Conservation (phyloP, 2,888 invertebrate species). For the Caenorhabditis japonica region DNA sequence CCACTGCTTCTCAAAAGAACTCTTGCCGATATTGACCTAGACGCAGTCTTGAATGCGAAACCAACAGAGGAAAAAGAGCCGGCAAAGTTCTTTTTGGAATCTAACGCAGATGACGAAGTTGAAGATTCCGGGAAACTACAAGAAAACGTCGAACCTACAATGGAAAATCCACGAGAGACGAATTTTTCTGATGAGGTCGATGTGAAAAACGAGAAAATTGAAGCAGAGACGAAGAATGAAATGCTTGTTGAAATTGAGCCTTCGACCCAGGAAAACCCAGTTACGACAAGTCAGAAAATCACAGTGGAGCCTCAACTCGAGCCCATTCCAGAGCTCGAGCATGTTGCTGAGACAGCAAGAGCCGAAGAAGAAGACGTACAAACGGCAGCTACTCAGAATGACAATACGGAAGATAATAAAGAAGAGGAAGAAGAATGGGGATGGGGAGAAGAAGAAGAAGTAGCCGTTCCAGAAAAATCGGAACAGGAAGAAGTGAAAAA, state of each 20-base stretch:
- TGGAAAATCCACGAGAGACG: neutral
- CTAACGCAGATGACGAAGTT: slow-evolving; percentile 5
- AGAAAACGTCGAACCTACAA: neutral
- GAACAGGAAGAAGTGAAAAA: neutral
- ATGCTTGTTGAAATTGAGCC: neutral
- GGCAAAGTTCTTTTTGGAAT: slow-evolving; percentile 32
- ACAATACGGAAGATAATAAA: neutral
- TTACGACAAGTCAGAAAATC: neutral
- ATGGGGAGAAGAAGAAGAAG: slow-evolving; percentile 27
- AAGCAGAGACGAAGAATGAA: neutral
- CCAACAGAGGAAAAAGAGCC: slow-evolving; percentile 1
- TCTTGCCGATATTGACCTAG: slow-evolving; percentile 58
- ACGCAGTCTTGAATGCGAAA: slow-evolving; percentile 38
- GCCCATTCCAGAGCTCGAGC: slow-evolving; percentile 9
- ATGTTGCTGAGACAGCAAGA: neutral
- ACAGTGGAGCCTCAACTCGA: slow-evolving; percentile 7
- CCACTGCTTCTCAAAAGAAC: slow-evolving; percentile 55
- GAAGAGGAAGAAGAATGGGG: slow-evolving; percentile 27
- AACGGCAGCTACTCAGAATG: slow-evolving; percentile 8
- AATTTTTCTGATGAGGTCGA: neutral
- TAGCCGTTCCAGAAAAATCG: neutral
- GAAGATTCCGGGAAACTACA: neutral
- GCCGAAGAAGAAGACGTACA: slow-evolving; percentile 10
- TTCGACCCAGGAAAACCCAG: neutral
- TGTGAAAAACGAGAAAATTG: neutral